These are phyloP conservation scores for Drosophila leonis DNA, from an alignment of 2,888 invertebrate species.

Conservation along the genomic window DNA sequence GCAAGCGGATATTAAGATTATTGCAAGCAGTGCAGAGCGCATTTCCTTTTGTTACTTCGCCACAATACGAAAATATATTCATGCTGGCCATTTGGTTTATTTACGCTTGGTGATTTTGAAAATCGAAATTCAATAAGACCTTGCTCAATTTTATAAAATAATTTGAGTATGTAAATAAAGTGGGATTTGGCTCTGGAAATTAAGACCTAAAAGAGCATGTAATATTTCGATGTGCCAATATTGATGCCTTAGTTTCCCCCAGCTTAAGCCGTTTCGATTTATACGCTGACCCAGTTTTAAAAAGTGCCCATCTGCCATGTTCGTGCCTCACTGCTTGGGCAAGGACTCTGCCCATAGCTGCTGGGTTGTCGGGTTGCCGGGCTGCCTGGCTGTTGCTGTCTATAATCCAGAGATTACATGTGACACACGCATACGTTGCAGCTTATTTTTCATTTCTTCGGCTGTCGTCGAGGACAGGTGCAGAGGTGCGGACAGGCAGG, in stretches of 20 bases:
- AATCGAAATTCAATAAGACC: neutral
- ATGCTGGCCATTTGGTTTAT: neutral
- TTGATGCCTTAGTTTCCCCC: conserved; percentile 25
- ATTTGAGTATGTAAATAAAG: conserved; percentile 5
- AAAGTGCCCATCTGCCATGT: conserved; percentile 32
- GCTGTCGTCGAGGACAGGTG: conserved; percentile 56
- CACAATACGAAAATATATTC: neutral
- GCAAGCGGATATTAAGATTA: neutral
- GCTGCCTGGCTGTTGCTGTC: conserved; percentile 56
- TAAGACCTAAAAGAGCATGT: conserved; percentile 35
- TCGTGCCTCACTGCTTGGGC: conserved; percentile 4
- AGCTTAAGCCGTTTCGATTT: conserved; percentile 72
- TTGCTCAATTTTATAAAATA: neutral
- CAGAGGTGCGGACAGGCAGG: neutral
- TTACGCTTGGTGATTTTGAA: neutral
- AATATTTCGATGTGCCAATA: conserved; percentile 36
- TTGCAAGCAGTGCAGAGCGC: neutral
- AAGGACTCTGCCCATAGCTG: conserved; percentile 24
- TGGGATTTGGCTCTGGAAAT: neutral
- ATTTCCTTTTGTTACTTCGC: neutral
- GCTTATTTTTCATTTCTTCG: conserved; percentile 80
- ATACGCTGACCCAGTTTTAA: conserved; percentile 76
- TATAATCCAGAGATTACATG: conserved; percentile 78
- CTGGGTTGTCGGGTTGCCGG: conserved; percentile 12
- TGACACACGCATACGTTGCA: conserved; percentile 80